Evolutionary conservation across 2,113 vertebrate genomes (phyloP).

Genomic region (Dasyurus viverrinus): DNA sequence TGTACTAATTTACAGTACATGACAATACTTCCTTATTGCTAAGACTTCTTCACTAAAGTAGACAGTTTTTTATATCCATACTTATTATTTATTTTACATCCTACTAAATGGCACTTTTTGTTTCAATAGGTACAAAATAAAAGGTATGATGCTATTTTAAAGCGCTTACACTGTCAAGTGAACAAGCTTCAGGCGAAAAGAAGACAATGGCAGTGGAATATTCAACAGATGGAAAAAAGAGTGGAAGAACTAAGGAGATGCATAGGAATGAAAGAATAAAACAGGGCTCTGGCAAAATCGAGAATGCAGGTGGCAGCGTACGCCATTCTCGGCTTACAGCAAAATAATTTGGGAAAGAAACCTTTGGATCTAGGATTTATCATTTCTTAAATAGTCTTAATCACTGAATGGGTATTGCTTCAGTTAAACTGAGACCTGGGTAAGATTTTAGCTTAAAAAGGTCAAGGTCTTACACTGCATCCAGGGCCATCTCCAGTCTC

Average conservation of each 20-base stretch:
- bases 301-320: neutral
- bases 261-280: conserved; percentile 61
- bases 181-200: conserved; percentile 82
- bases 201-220: conserved; percentile 83
- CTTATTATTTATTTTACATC: conserved; percentile 28
- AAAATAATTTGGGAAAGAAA: conserved; percentile 10
- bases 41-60: neutral
- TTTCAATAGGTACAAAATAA: conserved; percentile 86
- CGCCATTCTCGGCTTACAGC: neutral
- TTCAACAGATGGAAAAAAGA: conserved; percentile 83
- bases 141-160: conserved; percentile 85
- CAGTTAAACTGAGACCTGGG: too few species aligned
- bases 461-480: too few species aligned
- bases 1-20: neutral
- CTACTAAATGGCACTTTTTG: conserved; percentile 8
- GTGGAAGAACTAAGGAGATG: conserved; percentile 78
- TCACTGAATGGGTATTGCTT: too few species aligned
- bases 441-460: too few species aligned
- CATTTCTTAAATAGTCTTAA: too few species aligned
- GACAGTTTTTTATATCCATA: neutral
- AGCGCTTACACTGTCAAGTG: conserved; percentile 85
- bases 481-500: too few species aligned
- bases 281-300: neutral
- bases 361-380: neutral
- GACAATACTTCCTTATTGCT: neutral